Evolutionary conservation across 2,888 invertebrate genomes (phyloP).

Genomic region (Sisyra nigra): DNA sequence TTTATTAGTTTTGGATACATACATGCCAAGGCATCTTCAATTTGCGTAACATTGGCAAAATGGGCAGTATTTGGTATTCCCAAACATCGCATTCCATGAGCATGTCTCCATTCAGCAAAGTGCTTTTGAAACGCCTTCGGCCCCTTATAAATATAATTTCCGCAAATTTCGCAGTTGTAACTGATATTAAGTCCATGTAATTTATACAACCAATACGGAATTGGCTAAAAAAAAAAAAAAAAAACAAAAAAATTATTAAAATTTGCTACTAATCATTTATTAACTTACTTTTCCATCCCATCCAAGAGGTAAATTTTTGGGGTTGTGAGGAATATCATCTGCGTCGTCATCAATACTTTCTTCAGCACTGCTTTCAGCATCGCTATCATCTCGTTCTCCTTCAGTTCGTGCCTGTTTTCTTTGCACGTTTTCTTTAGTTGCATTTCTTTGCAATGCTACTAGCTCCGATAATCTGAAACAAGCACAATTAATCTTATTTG

Average conservation of each 20-base stretch:
- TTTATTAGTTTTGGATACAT: conserved; percentile 29
- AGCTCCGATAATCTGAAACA: conserved; percentile 59
- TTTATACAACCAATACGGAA: conserved; percentile 98
- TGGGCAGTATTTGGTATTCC: conserved; percentile 99
- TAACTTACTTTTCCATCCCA: conserved; percentile 85
- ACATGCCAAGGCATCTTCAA: conserved; percentile 91
- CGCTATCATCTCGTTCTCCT: conserved; percentile 83
- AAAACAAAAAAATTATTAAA: too few relatives aligned
- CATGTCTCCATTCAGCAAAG: conserved; percentile 86
- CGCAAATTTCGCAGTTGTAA: conserved; percentile 98
- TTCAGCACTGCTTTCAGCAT: conserved; percentile 70
- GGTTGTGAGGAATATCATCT: conserved; percentile 96
- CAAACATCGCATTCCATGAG: conserved; percentile 93
- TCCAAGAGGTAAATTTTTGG: conserved; percentile 95
- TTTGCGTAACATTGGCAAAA: conserved; percentile 98
- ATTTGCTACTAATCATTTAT: too few relatives aligned
- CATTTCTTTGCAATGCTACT: conserved; percentile 67
- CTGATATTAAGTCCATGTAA: conserved; percentile 96
- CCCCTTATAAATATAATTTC: conserved; percentile 95
- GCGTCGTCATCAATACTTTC: conserved; percentile 75
- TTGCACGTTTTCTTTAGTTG: conserved; percentile 97
- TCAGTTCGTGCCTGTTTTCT: conserved; percentile 93
- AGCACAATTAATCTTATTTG: conserved; percentile 3
- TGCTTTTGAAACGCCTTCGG: conserved; percentile 99
- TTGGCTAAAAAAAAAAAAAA: conserved; percentile 31